phyloP scores from a whole-genome alignment of 2,113 vertebrate species.

The Nannospalax galili region DNA sequence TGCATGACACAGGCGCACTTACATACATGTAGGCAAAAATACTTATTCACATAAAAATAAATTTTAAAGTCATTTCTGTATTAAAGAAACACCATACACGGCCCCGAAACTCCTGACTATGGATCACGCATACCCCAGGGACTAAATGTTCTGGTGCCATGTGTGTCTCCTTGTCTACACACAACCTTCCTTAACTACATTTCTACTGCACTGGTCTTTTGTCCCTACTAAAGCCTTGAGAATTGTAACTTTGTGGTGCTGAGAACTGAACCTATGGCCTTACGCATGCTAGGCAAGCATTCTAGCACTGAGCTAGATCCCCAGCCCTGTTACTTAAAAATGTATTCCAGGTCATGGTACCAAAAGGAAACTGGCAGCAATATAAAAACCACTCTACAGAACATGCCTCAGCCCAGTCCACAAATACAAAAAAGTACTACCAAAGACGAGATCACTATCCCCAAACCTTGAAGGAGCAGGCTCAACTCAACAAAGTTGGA shows the following conservation, averaged over 20 bases:
- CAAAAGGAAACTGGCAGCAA: too few relatives aligned
- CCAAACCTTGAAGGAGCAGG: not conserved
- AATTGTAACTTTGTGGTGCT: not conserved
- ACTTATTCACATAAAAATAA: too few relatives aligned
- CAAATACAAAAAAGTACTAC: not conserved
- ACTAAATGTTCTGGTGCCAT: fast-evolving
- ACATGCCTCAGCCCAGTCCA: not conserved
- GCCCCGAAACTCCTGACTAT: not conserved
- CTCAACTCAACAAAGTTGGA: not conserved
- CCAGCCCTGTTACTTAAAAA: not conserved
- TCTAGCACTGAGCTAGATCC: too few relatives aligned
- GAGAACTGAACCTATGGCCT: too few relatives aligned
- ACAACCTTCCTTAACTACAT: not conserved
- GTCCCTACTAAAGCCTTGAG: not conserved
- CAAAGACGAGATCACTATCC: not conserved
- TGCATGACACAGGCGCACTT: too few relatives aligned
- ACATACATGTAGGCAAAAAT: too few relatives aligned
- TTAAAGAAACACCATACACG: not conserved
- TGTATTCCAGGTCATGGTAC: not conserved
- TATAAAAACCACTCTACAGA: not conserved
- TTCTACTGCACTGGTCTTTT: not conserved
- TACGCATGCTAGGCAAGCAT: too few relatives aligned
- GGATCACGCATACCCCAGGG: too few relatives aligned
- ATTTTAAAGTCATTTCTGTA: not conserved
- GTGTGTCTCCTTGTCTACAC: not conserved